Conservation (phyloP, 2,888 invertebrate genomes). For the Drosophila glabriapex region DNA sequence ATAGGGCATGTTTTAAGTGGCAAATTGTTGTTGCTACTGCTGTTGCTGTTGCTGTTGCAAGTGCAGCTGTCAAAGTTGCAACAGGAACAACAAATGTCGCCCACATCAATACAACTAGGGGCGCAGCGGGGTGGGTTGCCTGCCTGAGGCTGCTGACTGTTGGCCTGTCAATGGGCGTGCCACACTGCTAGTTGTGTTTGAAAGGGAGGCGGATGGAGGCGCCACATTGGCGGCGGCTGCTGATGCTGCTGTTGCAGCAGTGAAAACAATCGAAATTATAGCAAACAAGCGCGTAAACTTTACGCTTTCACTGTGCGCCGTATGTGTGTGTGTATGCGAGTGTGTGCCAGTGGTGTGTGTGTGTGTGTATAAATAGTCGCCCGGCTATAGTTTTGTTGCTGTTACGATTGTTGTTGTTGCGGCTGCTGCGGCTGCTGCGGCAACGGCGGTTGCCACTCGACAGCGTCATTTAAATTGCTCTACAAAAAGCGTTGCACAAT, state of each 20-base stretch:
- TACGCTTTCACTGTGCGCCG: constrained; percentile 63
- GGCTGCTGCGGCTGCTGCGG: constrained; percentile 44
- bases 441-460: constrained; percentile 42
- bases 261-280: constrained; percentile 81
- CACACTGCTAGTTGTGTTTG: not conserved
- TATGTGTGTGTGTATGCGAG: constrained; percentile 21
- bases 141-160: constrained; percentile 10
- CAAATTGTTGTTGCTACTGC: constrained; percentile 30
- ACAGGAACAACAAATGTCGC: constrained; percentile 38
- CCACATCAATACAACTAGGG: constrained; percentile 68
- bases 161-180: constrained; percentile 48
- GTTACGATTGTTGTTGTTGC: constrained; percentile 52
- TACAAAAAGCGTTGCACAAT: constrained; percentile 66
- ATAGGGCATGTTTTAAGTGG: constrained; percentile 55
- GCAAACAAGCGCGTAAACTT: constrained; percentile 81
- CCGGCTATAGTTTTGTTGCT: constrained; percentile 53
- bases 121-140: not conserved
- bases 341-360: constrained; percentile 10
- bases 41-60: constrained; percentile 32
- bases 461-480: constrained; percentile 72
- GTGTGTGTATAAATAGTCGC: constrained; percentile 21
- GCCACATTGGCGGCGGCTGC: constrained; percentile 26
- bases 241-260: constrained; percentile 41
- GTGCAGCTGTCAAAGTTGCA: constrained; percentile 61
- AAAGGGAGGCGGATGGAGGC: not conserved